phyloP scores from a whole-genome alignment of 2,113 vertebrate species.

The Otus sunia region DNA sequence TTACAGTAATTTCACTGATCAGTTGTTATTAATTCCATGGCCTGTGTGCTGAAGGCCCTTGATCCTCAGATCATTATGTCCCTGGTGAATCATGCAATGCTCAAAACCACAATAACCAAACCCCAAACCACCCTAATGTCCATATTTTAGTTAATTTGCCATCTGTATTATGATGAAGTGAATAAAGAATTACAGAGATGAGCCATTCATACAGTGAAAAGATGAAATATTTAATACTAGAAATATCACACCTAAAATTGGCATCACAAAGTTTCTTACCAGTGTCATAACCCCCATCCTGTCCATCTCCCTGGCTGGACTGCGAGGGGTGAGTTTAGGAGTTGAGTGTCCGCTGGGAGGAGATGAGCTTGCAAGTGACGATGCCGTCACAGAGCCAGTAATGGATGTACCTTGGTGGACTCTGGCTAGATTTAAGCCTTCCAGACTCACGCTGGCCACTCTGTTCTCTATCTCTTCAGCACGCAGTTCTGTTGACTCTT shows the following conservation, averaged over 20 bases:
- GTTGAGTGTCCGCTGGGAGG: constrained; percentile 97
- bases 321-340: constrained; percentile 93
- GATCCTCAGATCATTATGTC: not conserved
- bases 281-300: constrained; percentile 97
- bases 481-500: constrained; percentile 95
- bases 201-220: not conserved
- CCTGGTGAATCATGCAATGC: not conserved
- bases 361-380: constrained; percentile 93
- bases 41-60: not conserved
- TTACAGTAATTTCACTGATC: not conserved
- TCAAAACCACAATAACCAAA: not conserved
- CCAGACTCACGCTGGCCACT: constrained; percentile 95
- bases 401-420: constrained; percentile 92
- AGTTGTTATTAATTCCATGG: not conserved
- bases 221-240: not conserved
- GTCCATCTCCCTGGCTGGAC: constrained; percentile 94
- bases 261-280: constrained; percentile 70
- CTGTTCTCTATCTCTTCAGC: constrained; percentile 98
- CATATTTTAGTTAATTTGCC: not conserved
- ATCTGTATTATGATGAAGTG: not conserved
- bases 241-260: not conserved
- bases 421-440: constrained; percentile 93
- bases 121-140: not conserved
- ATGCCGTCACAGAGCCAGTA: constrained; percentile 93
- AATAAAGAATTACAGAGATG: not conserved